A percentile compares a stretch with the other conserved stretches of the same genome.
Conservation (phyloP, 2,113 vertebrate species). For the Gila orcuttii region DNA sequence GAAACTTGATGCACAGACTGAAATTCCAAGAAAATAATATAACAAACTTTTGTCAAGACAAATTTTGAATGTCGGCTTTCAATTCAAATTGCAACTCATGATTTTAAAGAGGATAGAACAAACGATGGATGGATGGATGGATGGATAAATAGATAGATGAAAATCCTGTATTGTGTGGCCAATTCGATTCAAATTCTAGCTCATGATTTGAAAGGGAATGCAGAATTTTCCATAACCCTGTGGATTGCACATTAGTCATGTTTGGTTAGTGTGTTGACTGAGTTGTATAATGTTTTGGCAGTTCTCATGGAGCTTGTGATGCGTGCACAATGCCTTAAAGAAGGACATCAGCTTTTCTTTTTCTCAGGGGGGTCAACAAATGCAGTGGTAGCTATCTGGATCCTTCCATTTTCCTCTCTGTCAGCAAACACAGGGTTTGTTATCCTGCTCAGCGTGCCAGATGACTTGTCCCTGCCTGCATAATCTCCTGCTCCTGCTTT, state of each 20-base stretch:
- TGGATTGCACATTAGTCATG: not conserved
- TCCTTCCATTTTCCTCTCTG: constrained; percentile 53
- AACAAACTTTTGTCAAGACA: not conserved
- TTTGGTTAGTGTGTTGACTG: not conserved
- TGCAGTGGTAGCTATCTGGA: constrained; percentile 49
- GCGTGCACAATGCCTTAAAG: not conserved
- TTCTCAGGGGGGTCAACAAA: constrained; percentile 29
- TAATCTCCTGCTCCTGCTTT: constrained; percentile 60
- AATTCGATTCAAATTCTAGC: not conserved
- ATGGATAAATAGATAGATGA: not conserved
- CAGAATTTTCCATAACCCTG: not conserved
- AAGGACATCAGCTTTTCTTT: not conserved
- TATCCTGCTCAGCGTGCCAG: constrained; percentile 58
- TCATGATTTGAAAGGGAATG: not conserved
- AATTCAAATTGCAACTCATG: too few relatives aligned
- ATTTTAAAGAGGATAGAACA: not conserved
- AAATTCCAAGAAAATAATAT: not conserved
- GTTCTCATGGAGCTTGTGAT: not conserved
- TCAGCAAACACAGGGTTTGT: constrained; percentile 63
- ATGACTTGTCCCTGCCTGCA: constrained; percentile 66
- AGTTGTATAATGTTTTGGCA: not conserved
- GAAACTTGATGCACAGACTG: not conserved
- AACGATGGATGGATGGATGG: not conserved
- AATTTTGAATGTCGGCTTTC: too few relatives aligned
- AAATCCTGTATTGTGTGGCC: not conserved